These are phyloP conservation scores for Hirundo rustica DNA, from an alignment of 2,797 vertebrate species.

Conservation along the genomic window DNA sequence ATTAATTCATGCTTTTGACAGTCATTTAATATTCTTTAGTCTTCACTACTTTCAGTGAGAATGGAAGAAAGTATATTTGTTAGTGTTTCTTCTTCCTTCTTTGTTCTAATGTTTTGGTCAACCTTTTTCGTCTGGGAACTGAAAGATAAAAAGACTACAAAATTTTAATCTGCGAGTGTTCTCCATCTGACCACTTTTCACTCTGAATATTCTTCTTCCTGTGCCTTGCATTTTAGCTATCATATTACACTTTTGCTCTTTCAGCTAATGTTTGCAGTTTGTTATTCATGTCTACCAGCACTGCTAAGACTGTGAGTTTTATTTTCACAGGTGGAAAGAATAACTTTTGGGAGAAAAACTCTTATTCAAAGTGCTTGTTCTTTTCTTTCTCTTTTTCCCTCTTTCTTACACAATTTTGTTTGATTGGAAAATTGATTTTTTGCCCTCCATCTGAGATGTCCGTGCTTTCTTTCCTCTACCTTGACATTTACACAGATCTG, in stretches of 20 bases:
- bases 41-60: not conserved
- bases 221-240: not conserved
- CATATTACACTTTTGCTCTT: not conserved
- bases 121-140: not conserved
- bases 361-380: not conserved
- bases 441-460: not conserved
- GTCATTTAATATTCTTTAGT: not conserved
- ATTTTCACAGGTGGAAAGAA: not conserved
- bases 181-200: not conserved
- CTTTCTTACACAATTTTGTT: not conserved
- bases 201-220: not conserved
- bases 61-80: not conserved
- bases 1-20: not conserved
- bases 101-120: not conserved
- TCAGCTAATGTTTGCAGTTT: not conserved
- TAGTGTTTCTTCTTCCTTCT: not conserved
- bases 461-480: not conserved
- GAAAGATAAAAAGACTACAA: not conserved
- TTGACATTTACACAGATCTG: constrained; percentile 1
- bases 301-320: not conserved
- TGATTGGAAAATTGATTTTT: not conserved
- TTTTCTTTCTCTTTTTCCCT: not conserved
- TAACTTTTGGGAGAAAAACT: not conserved
- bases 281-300: not conserved
- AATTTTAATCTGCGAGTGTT: not conserved